Evolutionary conservation across 2,888 invertebrate genomes (phyloP), one percentile per base, ranked within the genome.

Genomic region (Cheilosia vulpina): DNA sequence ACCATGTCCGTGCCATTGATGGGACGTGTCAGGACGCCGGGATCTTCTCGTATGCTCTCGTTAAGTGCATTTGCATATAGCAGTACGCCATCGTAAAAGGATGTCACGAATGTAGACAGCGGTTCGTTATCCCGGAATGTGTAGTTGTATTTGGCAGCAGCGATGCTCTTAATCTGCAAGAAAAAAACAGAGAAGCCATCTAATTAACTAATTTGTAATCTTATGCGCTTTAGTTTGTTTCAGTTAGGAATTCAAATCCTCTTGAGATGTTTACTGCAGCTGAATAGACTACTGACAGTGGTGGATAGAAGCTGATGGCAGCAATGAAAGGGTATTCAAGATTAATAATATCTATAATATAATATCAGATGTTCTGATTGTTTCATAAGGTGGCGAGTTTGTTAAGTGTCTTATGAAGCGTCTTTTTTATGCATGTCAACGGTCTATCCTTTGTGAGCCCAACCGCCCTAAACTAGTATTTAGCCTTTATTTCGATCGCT

Each of bases 71-170:
- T 94, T 0, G 98, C 97, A 92, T 98, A 99, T 45, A 99, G 94
- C 0, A 99, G 93, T 13, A 99, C 97, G 0, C 98, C 98, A 90
- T 99, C 99, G 92, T 98, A 98, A 92, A 99, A 98, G 2, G 98
- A 98, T 0, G 97, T 97, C 66, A 98, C 98, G 92, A 97, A 98
- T 45, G 97, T 97, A 83, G 98, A 98, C 50, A 98, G 97, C 88
- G 97, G 94, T 87, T 95, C 95, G 68, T 94, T 95, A 88, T 95
- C 95, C 15, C 95, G 95, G 88, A 96, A 96, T 0, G 95, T 95
- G 90, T 95, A 95, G 90, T 96, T 95, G 92, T 95, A 95, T 88
- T 94, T 94, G 80, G 93, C 93, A 53, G 94, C 93, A 1, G 96
- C 96, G 66, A 96, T 92, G 2, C 93, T 93, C 91, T 96, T 96